Percentiles rank a stretch among this genome's conserved stretches.
phyloP scores from a whole-genome alignment of 2,113 vertebrate species.

The Odontesthes bonariensis region DNA sequence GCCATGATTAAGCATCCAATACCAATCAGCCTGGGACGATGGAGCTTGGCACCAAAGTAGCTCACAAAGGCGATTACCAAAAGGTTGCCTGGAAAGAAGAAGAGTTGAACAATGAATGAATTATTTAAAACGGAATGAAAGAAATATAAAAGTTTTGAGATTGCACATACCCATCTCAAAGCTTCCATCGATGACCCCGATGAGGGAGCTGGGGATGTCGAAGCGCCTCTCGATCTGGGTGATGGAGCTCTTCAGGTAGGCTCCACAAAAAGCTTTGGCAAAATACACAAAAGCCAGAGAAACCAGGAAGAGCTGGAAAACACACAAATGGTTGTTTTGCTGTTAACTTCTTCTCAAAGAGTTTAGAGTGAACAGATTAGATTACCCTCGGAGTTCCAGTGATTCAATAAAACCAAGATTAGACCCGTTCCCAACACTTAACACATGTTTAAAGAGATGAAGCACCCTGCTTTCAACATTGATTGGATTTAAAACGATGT shows the following conservation, averaged over 20 bases:
- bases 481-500: neutral
- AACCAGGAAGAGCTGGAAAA: constrained; percentile 87
- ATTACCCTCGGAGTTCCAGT: no score
- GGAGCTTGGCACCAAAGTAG: constrained; percentile 95
- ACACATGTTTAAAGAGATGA: no score
- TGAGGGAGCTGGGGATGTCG: constrained; percentile 87
- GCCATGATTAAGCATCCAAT: constrained; percentile 93
- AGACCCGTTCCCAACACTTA: no score
- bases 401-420: no score
- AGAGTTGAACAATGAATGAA: no score
- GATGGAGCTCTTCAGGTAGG: constrained; percentile 92
- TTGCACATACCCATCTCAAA: constrained; percentile 91
- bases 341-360: neutral
- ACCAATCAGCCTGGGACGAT: constrained; percentile 92
- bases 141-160: no score
- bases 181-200: constrained; percentile 90
- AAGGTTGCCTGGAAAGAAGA: constrained; percentile 87
- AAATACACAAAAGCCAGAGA: constrained; percentile 87
- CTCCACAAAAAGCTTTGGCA: constrained; percentile 85
- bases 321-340: neutral
- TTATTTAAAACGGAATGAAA: no score
- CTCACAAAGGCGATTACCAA: constrained; percentile 93
- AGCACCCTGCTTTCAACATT: neutral
- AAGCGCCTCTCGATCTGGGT: constrained; percentile 96
- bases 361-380: no score